phyloP scores from a whole-genome alignment of 2,797 vertebrate species.

The Thaleichthys pacificus region DNA sequence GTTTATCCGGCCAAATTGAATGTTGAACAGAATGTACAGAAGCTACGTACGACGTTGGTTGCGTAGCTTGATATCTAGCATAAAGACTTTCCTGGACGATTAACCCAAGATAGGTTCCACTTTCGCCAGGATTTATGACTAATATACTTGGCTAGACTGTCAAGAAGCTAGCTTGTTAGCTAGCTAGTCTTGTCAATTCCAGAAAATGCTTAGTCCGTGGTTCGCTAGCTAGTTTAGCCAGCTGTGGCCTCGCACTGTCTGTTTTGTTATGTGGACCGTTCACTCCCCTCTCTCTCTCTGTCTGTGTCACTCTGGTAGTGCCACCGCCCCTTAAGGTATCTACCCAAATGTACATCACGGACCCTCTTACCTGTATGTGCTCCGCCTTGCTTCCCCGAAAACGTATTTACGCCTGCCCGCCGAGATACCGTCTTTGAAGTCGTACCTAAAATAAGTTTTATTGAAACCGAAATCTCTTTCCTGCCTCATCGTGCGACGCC shows the following conservation, averaged over 20 bases:
- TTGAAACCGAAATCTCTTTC: conserved; percentile 72
- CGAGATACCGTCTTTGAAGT: conserved; percentile 23
- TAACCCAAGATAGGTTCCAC: no score
- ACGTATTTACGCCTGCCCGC: conserved; percentile 39
- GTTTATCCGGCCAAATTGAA: no score
- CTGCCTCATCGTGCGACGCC: conserved; percentile 78
- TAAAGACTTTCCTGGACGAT: no score
- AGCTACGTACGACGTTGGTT: not conserved
- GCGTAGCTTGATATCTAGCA: no score
- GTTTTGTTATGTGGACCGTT: conserved; percentile 34
- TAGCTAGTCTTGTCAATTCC: not conserved
- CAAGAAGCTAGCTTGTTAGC: no score
- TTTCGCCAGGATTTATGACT: no score
- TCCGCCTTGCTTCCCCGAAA: conserved; percentile 58
- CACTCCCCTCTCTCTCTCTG: not conserved
- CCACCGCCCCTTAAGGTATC: conserved; percentile 71
- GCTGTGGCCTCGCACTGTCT: conserved; percentile 51
- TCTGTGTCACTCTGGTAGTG: conserved; percentile 17
- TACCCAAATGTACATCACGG: not conserved
- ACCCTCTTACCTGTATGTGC: conserved; percentile 64
- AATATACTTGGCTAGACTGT: no score
- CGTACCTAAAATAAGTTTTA: conserved; percentile 60
- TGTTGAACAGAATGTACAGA: no score
- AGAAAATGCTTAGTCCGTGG: not conserved
- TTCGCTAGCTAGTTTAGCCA: conserved; percentile 2